Evolutionary conservation across 2,113 vertebrate genomes (phyloP), one percentile per base, ranked within the genome.

Genomic region (Struthio camelus): DNA sequence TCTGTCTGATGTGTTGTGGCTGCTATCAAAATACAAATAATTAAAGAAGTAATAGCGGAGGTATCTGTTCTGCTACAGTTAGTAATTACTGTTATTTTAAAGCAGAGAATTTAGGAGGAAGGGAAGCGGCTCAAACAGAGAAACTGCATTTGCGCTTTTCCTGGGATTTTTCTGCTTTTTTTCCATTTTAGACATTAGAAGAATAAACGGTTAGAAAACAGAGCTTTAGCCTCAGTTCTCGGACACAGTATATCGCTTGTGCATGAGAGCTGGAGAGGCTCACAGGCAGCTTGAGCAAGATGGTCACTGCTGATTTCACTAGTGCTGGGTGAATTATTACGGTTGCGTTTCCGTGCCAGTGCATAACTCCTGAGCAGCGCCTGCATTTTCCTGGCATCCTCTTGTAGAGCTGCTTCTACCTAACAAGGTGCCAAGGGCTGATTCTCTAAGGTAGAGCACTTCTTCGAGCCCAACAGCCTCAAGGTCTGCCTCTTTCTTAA

Each of bases 111-210:
- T 18, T 44, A 75, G 59, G 50, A 75, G 30, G 44, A 66, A 90
- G 66, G 20, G 11, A 81, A 66, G 53, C 4, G 4, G 5, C 70
- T 65, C 17, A 84, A 61, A 77, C 16, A 88, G 62, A 86, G 28
- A 66, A 66, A 5, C 34, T 10, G 2, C 14, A 20, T 93, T 78
- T 58, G 1, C 58, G 27, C 16, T 48, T 69, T 80, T 14, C 30
- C 25, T 69, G 12, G 18, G 32, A 70, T 82, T 84, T 89, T 90
- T 84, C 69, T 66, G 22, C 17, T 16, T 75, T 80, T 85, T 91
- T 14, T 64, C 19, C 23, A 8, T 46, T 85, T 76, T 38, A 54
- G 75, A 71, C 32, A 50, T 32, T 19, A 51, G n/a, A 75, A 80
- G 53, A 77, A 77, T 59, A 56, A 46, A 11, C 7, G 4, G 24